Conservation (phyloP, 2,113 vertebrate genomes). For the Herpailurus yagouaroundi region DNA sequence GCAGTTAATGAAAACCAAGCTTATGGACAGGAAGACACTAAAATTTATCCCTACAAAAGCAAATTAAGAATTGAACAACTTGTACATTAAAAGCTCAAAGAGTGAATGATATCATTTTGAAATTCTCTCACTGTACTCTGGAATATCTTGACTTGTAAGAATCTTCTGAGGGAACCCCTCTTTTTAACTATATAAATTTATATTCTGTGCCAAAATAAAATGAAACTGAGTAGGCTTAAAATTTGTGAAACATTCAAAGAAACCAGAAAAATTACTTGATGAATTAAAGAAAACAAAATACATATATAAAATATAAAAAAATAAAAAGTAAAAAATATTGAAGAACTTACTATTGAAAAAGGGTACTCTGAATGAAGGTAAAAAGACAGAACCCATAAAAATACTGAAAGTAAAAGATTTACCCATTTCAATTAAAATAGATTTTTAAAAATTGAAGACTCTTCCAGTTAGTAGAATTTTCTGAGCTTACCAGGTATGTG, state of each 20-base stretch:
- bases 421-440: neutral
- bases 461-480: constrained; percentile 2
- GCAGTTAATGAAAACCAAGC: constrained; percentile 25
- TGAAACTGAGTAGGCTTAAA: neutral
- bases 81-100: neutral
- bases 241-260: constrained; percentile 3
- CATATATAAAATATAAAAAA: neutral
- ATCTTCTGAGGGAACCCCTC: neutral
- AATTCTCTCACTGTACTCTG: neutral
- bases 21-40: neutral
- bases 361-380: neutral
- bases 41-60: constrained; percentile 14
- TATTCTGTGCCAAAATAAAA: neutral
- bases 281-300: neutral
- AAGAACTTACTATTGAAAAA: neutral
- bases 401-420: neutral
- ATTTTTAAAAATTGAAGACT: neutral
- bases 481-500: neutral
- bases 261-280: neutral
- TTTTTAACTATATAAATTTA: constrained; percentile 13
- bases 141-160: neutral
- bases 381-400: neutral
- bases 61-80: neutral
- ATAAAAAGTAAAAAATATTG: neutral
- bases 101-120: constrained; percentile 30